Base-by-base conservation (phyloP, 2,888 invertebrate genomes). In the Laothoe populi region DNA sequence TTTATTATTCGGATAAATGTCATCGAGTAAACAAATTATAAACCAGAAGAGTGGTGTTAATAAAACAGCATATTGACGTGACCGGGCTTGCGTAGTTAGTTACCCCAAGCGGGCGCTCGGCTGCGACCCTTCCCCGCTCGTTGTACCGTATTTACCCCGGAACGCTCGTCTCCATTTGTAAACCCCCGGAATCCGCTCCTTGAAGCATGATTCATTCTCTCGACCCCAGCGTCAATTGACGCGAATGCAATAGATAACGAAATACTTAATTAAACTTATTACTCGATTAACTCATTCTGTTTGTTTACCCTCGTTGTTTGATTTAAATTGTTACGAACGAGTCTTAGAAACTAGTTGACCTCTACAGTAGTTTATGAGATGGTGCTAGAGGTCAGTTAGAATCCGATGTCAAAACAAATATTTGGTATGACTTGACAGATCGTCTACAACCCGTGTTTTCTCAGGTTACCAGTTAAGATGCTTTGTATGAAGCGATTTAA, bases 101-200 rank as follows among this genome's bases (percentile, higher is more conserved):
- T 91, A 91, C 92, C 90, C 92, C 85, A 87, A 86, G 83, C 86
- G 81, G 79, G 82, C 84, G 82, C 66, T 70, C 78, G 79, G 76
- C 74, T 31, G 53, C 84, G 88, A 88, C 88, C 92, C 91, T 90
- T 90, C 88, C 88, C 86, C 84, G 83, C 83, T 86, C 84, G 88
- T 91, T 90, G 91, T 91, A 88, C 84, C 86, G 86, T 86, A 88
- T 88, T 89, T 90, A 90, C 92, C 91, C 90, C 86, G 87, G 85
- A 87, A 86, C 84, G 86, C 82, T 90, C 84, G 87, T 88, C 87
- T 89, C 86, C 88, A 88, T 90, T 89, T 87, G 86, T 88, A 84
- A 81, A 88, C 90, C 92, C 91, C 86, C 86, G 88, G 91, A 92
- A 88, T 91, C 90, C 86, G 87, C 89, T 92, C 84, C 90, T 92